Percentiles rank a stretch among this genome's conserved stretches.
Evolutionary conservation across 92 coral and sea anemone genomes (phyloP).

Genomic region (Heliopora coerulea): DNA sequence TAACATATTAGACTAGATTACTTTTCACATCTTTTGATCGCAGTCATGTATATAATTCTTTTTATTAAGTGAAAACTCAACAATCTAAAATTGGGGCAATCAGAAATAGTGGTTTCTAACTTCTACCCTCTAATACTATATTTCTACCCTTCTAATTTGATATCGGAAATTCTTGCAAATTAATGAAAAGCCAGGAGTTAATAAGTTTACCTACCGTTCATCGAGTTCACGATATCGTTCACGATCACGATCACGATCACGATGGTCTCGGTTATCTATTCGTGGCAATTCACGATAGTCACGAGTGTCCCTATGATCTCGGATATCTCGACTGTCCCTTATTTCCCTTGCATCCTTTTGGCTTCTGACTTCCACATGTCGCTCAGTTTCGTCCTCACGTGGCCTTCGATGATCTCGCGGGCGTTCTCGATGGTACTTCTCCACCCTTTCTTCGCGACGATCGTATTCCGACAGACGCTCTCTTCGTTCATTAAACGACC

Average conservation of each 20-base stretch:
- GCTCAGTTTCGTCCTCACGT: constrained; percentile 68
- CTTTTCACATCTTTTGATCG: too few relatives aligned
- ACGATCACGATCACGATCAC: constrained; percentile 78
- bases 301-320: constrained; percentile 5
- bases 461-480: constrained; percentile 66
- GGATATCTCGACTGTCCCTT: constrained; percentile 24
- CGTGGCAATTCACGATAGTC: constrained; percentile 30
- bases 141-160: too few relatives aligned
- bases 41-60: too few relatives aligned
- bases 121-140: too few relatives aligned
- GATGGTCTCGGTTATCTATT: constrained; percentile 22
- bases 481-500: constrained; percentile 61
- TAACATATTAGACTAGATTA: too few relatives aligned
- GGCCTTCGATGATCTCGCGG: constrained; percentile 67
- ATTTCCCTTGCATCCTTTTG: constrained; percentile 30
- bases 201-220: constrained; percentile 51
- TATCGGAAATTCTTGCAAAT: too few relatives aligned
- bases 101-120: too few relatives aligned
- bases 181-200: too few relatives aligned
- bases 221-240: constrained; percentile 64
- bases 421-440: constrained; percentile 21
- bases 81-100: too few relatives aligned
- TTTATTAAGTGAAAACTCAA: too few relatives aligned
- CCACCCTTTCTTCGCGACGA: constrained; percentile 20
- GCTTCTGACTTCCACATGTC: constrained; percentile 38